Evolutionary conservation across 2,888 invertebrate genomes (phyloP).

Genomic region (Catocala nupta): DNA sequence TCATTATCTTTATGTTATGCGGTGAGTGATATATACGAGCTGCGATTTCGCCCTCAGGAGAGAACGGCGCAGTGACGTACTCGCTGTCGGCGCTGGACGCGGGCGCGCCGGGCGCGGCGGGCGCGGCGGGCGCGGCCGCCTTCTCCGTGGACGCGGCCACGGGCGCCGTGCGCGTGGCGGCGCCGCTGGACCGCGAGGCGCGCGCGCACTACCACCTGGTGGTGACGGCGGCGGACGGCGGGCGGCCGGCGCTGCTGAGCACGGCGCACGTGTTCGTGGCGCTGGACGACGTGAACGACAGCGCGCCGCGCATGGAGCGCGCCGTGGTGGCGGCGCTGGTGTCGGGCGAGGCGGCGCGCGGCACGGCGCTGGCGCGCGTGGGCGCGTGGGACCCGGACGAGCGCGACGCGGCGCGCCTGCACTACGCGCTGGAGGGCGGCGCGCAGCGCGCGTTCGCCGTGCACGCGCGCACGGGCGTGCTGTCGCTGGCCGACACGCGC

Average conservation of each 20-base stretch:
- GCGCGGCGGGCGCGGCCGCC: too few relatives aligned
- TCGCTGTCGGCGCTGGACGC: conserved; percentile 71
- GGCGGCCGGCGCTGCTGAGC: conserved; percentile 93
- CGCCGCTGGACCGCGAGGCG: conserved; percentile 93
- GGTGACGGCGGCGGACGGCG: conserved; percentile 93
- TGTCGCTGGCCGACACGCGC: conserved; percentile 63
- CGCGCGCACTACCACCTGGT: conserved; percentile 92
- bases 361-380: conserved; percentile 95
- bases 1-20: too few relatives aligned
- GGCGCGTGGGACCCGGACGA: conserved; percentile 96
- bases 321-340: conserved; percentile 92
- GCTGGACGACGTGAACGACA: conserved; percentile 97
- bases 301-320: conserved; percentile 95
- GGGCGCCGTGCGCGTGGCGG: conserved; percentile 92
- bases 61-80: conserved; percentile 51
- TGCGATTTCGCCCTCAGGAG: conserved; percentile 29
- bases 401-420: conserved; percentile 91
- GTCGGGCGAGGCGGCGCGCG: conserved; percentile 93
- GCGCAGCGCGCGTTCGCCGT: conserved; percentile 63
- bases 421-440: conserved; percentile 91
- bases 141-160: conserved; percentile 93
- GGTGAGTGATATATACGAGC: too few relatives aligned
- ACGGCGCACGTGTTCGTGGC: conserved; percentile 94
- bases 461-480: conserved; percentile 71
- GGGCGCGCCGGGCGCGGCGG: conserved; percentile 82